These are phyloP conservation scores for Trachops cirrhosus DNA, from an alignment of 2,797 vertebrate species.

Conservation along the genomic window DNA sequence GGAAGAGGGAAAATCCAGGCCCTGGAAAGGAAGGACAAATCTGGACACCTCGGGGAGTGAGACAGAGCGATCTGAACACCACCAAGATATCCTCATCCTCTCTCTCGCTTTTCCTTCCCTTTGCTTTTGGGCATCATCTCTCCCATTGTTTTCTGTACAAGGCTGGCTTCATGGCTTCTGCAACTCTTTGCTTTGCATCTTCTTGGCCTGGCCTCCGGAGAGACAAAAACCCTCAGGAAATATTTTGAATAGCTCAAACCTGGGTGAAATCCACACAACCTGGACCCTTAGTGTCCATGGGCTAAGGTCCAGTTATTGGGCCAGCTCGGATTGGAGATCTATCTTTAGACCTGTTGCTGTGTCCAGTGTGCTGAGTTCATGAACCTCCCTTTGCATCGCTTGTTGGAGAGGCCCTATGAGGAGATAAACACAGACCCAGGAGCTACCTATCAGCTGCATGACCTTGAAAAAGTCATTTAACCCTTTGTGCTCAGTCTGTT, in stretches of 20 bases:
- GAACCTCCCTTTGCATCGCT: not conserved
- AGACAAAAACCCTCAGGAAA: not conserved
- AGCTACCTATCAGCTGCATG: not conserved
- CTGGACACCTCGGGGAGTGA: not conserved
- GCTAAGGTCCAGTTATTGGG: not conserved
- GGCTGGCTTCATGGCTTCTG: not conserved
- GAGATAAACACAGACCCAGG: not conserved
- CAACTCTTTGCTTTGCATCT: not conserved
- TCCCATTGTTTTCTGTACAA: not conserved
- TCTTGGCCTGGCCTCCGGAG: not conserved
- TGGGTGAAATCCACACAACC: not conserved
- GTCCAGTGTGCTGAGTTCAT: not conserved
- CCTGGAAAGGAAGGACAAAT: not conserved
- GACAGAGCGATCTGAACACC: not conserved
- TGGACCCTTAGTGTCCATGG: not conserved
- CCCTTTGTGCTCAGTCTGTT: not conserved
- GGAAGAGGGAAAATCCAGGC: not conserved
- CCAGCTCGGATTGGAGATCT: not conserved
- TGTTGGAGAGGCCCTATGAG: not conserved
- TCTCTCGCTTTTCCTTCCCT: not conserved
- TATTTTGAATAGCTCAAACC: not conserved
- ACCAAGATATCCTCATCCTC: rapidly evolving
- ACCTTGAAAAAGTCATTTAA: not conserved
- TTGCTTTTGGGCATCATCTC: not conserved
- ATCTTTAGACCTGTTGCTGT: not conserved